These are phyloP conservation scores for Sanderia malayensis DNA, from an alignment of 30 jellyfish, hydroid and myxozoan genomes.

Conservation along the genomic window DNA sequence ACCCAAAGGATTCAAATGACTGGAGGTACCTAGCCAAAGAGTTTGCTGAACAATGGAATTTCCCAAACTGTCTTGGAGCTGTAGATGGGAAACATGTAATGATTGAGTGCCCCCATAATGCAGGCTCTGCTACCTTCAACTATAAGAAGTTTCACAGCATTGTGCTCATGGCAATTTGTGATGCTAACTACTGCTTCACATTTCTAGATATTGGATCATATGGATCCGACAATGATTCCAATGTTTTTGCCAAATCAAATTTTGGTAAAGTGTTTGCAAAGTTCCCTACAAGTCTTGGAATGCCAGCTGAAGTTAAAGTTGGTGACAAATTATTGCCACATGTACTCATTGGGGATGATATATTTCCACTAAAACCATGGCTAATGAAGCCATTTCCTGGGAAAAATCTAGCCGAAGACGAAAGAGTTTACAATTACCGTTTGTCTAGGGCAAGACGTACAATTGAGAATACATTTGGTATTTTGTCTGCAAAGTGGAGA, in stretches of 20 bases:
- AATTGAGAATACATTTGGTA: slow-evolving; percentile 32
- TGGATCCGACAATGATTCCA: slow-evolving; percentile 52
- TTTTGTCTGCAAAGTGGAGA: slow-evolving; percentile 25
- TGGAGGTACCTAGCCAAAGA: slow-evolving; percentile 25
- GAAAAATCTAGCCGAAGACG: neutral
- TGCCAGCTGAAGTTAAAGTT: neutral
- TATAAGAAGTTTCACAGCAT: slow-evolving; percentile 62
- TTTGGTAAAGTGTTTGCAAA: neutral
- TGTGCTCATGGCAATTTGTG: slow-evolving; percentile 48
- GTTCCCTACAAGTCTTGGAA: neutral
- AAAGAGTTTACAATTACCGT: slow-evolving; percentile 23
- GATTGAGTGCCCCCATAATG: slow-evolving; percentile 53
- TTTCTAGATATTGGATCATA: slow-evolving; percentile 22
- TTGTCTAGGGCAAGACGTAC: too few species aligned
- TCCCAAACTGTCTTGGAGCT: slow-evolving; percentile 56
- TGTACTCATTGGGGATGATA: slow-evolving; percentile 32
- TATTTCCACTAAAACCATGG: slow-evolving; percentile 44
- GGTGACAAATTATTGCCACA: neutral
- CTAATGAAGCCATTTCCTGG: slow-evolving; percentile 51
- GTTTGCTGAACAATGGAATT: slow-evolving; percentile 37
- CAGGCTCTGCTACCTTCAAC: too few species aligned
- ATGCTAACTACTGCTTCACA: slow-evolving; percentile 44
- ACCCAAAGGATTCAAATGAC: slow-evolving; percentile 19
- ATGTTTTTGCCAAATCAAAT: too few species aligned
- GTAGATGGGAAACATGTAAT: slow-evolving; percentile 60